Conservation (phyloP, 2,888 invertebrate genomes). For the Plebejus anna region DNA sequence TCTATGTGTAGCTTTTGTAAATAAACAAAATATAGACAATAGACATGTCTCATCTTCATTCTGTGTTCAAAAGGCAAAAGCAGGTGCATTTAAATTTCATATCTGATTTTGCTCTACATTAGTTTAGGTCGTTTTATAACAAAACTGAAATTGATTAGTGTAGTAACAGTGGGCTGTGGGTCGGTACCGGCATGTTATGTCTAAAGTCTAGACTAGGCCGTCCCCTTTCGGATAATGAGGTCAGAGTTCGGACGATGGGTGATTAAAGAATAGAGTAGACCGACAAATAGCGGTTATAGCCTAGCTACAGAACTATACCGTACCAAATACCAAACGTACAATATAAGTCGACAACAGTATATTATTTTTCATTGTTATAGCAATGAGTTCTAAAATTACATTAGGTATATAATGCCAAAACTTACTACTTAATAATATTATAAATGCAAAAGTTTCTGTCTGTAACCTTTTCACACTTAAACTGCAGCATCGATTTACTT, state of each 20-base stretch:
- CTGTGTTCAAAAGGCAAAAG: too few relatives aligned
- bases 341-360: background rate
- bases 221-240: constrained; percentile 23
- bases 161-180: constrained; percentile 6
- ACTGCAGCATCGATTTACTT: too few relatives aligned
- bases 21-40: background rate
- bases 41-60: background rate
- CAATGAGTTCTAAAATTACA: too few relatives aligned
- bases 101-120: background rate
- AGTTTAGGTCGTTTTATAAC: background rate
- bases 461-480: too few relatives aligned
- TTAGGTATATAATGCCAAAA: too few relatives aligned
- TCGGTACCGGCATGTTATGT: background rate
- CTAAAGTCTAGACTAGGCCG: constrained; percentile 2
- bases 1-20: background rate
- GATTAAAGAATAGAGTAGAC: background rate
- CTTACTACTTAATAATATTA: too few relatives aligned
- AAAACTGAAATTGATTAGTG: background rate
- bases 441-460: too few relatives aligned
- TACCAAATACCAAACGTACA: background rate
- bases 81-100: too few relatives aligned
- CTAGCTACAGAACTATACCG: background rate
- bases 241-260: constrained; percentile 12
- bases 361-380: too few relatives aligned
- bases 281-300: background rate